Conservation (phyloP, 2,888 invertebrate species). For the Dasypolia templi region DNA sequence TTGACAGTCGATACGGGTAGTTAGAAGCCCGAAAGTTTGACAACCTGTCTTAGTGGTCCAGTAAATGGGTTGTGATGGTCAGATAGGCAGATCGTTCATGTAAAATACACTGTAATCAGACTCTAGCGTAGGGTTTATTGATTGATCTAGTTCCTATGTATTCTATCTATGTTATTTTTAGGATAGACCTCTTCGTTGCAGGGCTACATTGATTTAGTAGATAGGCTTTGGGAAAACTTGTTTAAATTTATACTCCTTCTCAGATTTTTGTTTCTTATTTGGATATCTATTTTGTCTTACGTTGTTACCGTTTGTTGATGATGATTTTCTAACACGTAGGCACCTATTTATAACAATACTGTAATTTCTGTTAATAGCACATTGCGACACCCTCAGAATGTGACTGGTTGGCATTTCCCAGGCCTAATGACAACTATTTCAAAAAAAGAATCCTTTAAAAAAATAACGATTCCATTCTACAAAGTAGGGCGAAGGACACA, state of each 20-base stretch:
- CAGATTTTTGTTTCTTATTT: too few species aligned
- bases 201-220: too few species aligned
- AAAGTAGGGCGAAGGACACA: conserved; percentile 48
- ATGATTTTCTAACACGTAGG: background rate
- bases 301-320: too few species aligned
- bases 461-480: conserved; percentile 41
- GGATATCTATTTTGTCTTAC: too few species aligned
- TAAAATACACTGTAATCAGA: background rate
- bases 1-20: background rate
- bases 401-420: conserved; percentile 26
- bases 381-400: conserved; percentile 13
- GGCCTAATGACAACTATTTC: conserved; percentile 18
- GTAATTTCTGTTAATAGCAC: background rate
- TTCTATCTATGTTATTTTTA: background rate
- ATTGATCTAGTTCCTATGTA: background rate
- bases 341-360: background rate
- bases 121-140: background rate
- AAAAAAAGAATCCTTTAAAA: conserved; percentile 19
- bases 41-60: background rate
- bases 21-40: background rate
- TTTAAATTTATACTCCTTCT: too few species aligned
- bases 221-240: too few species aligned
- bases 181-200: too few species aligned
- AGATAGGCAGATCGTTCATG: background rate
- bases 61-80: background rate